phyloP scores from a whole-genome alignment of 2,888 invertebrate species.

The Limnephilus rhombicus region DNA sequence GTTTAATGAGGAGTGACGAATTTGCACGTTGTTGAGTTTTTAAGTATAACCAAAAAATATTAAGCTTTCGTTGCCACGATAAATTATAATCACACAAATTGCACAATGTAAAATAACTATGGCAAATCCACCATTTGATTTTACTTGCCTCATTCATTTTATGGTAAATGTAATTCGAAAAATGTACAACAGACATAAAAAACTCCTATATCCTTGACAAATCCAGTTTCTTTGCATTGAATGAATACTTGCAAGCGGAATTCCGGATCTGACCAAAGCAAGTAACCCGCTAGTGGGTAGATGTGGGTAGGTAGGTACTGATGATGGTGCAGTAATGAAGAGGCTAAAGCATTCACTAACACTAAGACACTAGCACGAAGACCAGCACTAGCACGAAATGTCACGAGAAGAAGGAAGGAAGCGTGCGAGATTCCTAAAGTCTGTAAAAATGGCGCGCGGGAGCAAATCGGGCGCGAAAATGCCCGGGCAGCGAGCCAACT shows the following conservation, averaged over 20 bases:
- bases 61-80: too few relatives aligned
- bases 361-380: neutral
- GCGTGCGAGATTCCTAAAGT: constrained; percentile 59
- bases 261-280: constrained; percentile 1
- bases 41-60: too few relatives aligned
- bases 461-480: constrained; percentile 45
- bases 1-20: too few relatives aligned
- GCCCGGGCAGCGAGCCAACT: constrained; percentile 30
- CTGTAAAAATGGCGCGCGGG: constrained; percentile 62
- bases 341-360: neutral
- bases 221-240: constrained; percentile 1
- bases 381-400: constrained; percentile 38
- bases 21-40: too few relatives aligned
- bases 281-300: neutral
- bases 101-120: too few relatives aligned
- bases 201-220: neutral
- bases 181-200: neutral
- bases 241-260: neutral
- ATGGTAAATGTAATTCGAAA: neutral
- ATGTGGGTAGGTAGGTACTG: neutral
- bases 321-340: neutral
- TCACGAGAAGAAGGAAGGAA: constrained; percentile 61
- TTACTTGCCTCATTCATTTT: too few relatives aligned
- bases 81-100: too few relatives aligned
- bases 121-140: too few relatives aligned